Base-by-base conservation (phyloP, 2,113 vertebrate genomes). In the Sapayoa aenigma region DNA sequence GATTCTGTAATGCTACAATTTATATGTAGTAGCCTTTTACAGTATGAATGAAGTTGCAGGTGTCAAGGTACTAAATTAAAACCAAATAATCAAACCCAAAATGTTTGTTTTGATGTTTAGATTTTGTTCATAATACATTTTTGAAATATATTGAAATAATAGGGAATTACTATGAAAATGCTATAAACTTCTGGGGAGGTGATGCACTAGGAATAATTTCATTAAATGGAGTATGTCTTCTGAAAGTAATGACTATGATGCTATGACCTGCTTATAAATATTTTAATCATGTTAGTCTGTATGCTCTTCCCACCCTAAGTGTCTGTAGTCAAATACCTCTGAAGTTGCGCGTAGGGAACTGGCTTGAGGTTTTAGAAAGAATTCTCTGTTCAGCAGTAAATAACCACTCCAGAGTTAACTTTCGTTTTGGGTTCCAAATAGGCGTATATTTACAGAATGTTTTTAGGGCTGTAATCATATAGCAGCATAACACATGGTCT, bases 401-500 rank as follows among this genome's bases (percentile, higher is more conserved):
- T 55, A 53, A 56, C 7, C 9, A 52, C 23, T 56, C 20, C 23
- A 41, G 59, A 22, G 11, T 52, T 90, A 74, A 58, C 13, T 23
- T 90, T 11, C 9, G 37, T 23, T 88, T 77, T 96, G 72, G 68
- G 88, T 97, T 95, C 84, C 69, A 95, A 93, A 76, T 42, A 92
- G 73, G 87, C 75, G 42, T 0, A 49, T 8, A 25, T 56, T 87
- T 92, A 39, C 49, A 94, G 78, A 91, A 87, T 83, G n/a, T 66
- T 86, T 91, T 95, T 89, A 91, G 33, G 55, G 5, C 92, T 89
- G 35, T 96, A 96, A 80, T 94, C 72, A 18, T 88, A 66, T 39
- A 63, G 62, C 59, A 75, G 22, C 69, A 72, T 47, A 88, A 79
- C 66, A 73, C 16, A 46, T 7, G 30, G 49, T 91, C 59, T 95